A percentile compares a stretch with the other conserved stretches of the same genome.
These are phyloP conservation scores for Corydoras sp. DNA, from an alignment of 2,113 vertebrate genomes.

Conservation along the genomic window DNA sequence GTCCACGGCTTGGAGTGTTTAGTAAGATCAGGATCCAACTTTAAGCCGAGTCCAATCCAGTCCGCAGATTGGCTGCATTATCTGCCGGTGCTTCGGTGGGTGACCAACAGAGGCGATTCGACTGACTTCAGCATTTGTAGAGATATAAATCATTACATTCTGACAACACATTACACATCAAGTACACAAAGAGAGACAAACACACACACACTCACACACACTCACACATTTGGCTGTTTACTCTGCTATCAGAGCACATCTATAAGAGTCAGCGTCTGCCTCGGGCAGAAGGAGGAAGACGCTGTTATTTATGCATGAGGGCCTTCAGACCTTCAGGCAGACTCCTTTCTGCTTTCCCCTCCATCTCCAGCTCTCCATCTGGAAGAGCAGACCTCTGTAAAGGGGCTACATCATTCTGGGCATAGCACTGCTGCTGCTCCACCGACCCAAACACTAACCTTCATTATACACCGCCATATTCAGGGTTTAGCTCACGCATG, in stretches of 20 bases:
- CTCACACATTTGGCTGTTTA: conserved; percentile 9
- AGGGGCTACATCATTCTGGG: not conserved
- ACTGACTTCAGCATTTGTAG: not conserved
- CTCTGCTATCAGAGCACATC: conserved; percentile 22
- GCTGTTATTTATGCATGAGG: conserved; percentile 30
- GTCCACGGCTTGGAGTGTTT: conserved; percentile 36
- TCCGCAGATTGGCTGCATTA: not conserved
- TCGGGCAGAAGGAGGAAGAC: conserved; percentile 10
- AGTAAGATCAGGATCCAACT: not conserved
- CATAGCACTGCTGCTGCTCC: not conserved
- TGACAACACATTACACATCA: not conserved
- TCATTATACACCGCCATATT: conserved; percentile 1
- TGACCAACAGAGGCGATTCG: not conserved
- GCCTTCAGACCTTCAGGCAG: conserved; percentile 35
- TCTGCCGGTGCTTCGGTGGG: not conserved
- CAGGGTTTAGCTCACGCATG: not conserved
- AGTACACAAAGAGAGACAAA: conserved; percentile 3
- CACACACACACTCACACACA: not conserved
- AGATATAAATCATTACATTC: not conserved
- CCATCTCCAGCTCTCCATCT: conserved; percentile 2
- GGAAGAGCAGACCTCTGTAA: conserved; percentile 2
- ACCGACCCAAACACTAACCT: conserved; percentile 9
- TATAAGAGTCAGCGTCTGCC: conserved; percentile 23
- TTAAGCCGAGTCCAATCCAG: not conserved
- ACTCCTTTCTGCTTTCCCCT: conserved; percentile 9